Evolutionary conservation across 2,888 invertebrate genomes (phyloP).

Genomic region (Dolichomitus sp.): DNA sequence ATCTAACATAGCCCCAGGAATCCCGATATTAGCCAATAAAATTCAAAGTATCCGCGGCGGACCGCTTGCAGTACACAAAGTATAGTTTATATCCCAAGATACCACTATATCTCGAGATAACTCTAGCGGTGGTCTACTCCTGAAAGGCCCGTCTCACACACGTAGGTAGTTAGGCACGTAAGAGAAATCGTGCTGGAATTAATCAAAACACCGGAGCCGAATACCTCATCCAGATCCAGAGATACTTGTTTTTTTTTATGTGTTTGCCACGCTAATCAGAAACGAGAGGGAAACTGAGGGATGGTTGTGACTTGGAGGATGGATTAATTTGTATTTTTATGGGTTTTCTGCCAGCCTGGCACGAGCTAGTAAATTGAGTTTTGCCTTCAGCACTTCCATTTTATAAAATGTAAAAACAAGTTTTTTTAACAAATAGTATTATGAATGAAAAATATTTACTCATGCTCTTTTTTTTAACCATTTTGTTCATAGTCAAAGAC

Average conservation of each 20-base stretch:
- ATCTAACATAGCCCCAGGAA: background rate
- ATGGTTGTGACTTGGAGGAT: background rate
- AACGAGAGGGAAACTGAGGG: slow-evolving; percentile 5
- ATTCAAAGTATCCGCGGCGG: slow-evolving; percentile 22
- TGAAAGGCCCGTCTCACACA: background rate
- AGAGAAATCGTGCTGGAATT: slow-evolving; percentile 25
- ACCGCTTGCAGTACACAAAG: slow-evolving; percentile 6
- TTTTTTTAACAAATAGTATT: no score
- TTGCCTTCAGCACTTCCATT: background rate
- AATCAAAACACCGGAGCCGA: slow-evolving; percentile 26
- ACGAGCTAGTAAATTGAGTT: background rate
- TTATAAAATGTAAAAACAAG: no score
- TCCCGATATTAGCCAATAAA: slow-evolving; percentile 7
- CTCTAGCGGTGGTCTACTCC: slow-evolving; percentile 10
- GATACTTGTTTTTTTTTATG: background rate
- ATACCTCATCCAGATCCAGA: slow-evolving; percentile 4
- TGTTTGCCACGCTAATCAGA: slow-evolving; percentile 25
- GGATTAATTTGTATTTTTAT: slow-evolving; percentile 35
- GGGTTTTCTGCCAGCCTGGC: background rate
- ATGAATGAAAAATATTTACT: no score
- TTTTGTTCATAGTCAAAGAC: background rate
- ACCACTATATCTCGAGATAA: slow-evolving; percentile 7
- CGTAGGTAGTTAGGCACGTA: background rate
- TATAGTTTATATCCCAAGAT: slow-evolving; percentile 14
- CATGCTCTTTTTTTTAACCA: background rate